A percentile compares a stretch with the other conserved stretches of the same genome.
Conservation (phyloP, 2,888 invertebrate genomes). For the Pelosia muscerda region DNA sequence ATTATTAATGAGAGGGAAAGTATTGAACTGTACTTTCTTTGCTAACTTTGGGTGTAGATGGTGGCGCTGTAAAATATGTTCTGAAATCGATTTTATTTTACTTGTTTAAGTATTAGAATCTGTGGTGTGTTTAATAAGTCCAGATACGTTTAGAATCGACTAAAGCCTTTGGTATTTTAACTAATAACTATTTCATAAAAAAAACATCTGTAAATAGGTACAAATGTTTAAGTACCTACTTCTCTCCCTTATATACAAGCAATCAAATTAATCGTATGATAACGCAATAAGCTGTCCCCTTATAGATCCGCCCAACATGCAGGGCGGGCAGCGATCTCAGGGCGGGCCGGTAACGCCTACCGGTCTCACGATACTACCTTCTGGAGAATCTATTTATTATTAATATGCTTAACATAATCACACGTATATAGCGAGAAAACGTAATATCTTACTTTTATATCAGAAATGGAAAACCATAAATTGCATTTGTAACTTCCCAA, state of each 20-base stretch:
- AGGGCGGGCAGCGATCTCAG: conserved; percentile 62
- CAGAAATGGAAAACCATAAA: not conserved
- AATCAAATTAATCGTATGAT: conserved; percentile 40
- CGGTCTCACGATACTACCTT: conserved; percentile 33
- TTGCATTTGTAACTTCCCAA: too few relatives aligned
- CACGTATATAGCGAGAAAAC: not conserved
- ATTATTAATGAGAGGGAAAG: not conserved
- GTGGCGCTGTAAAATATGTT: not conserved
- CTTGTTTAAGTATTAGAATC: too few relatives aligned
- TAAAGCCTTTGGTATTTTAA: not conserved
- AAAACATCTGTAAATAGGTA: not conserved
- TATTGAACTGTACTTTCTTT: not conserved
- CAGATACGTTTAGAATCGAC: not conserved
- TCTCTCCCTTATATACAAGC: conserved; percentile 8
- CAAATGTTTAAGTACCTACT: not conserved
- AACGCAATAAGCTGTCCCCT: conserved; percentile 46
- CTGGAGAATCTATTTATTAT: conserved; percentile 6
- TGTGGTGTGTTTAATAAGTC: not conserved
- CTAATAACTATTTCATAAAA: not conserved
- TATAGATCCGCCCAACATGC: conserved; percentile 55
- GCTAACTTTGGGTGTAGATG: not conserved
- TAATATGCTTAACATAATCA: not conserved
- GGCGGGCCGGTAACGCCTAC: conserved; percentile 58
- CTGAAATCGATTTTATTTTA: too few relatives aligned
- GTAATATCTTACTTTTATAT: not conserved